Conservation (phyloP, 1,140 invertebrate genomes). For the Zaprionus ornatus region DNA sequence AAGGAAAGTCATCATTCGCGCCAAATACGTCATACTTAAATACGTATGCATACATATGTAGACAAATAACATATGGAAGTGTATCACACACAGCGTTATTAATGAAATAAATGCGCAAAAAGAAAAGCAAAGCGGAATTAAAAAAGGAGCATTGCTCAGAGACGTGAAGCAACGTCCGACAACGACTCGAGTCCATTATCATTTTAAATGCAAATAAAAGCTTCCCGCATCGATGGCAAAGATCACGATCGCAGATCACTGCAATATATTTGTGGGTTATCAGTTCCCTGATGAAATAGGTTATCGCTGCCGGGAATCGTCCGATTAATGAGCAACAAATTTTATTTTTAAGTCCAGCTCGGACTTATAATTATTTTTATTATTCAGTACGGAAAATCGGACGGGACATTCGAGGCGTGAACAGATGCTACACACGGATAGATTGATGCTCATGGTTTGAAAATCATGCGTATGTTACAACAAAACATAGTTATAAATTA, state of each 20-base stretch:
- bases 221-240: constrained; percentile 70
- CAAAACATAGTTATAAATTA: too few relatives aligned
- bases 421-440: neutral
- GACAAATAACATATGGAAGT: constrained; percentile 2
- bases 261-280: constrained; percentile 54
- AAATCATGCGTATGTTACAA: too few relatives aligned
- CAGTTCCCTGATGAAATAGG: constrained; percentile 58
- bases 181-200: constrained; percentile 44
- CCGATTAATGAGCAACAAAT: constrained; percentile 63
- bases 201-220: constrained; percentile 55
- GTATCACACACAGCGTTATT: constrained; percentile 39
- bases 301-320: constrained; percentile 61
- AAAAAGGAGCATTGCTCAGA: constrained; percentile 24
- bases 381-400: neutral
- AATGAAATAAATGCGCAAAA: constrained; percentile 57
- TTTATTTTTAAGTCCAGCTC: constrained; percentile 33
- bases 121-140: constrained; percentile 20
- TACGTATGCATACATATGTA: neutral
- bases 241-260: constrained; percentile 64
- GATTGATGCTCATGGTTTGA: neutral
- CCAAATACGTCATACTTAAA: constrained; percentile 26
- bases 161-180: constrained; percentile 59
- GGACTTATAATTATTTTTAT: neutral
- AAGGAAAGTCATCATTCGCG: constrained; percentile 5
- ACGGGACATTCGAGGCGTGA: neutral